Evolutionary conservation across 2,888 invertebrate genomes (phyloP), one percentile per base, ranked within the genome.

Genomic region (Lochmaea crataegi): DNA sequence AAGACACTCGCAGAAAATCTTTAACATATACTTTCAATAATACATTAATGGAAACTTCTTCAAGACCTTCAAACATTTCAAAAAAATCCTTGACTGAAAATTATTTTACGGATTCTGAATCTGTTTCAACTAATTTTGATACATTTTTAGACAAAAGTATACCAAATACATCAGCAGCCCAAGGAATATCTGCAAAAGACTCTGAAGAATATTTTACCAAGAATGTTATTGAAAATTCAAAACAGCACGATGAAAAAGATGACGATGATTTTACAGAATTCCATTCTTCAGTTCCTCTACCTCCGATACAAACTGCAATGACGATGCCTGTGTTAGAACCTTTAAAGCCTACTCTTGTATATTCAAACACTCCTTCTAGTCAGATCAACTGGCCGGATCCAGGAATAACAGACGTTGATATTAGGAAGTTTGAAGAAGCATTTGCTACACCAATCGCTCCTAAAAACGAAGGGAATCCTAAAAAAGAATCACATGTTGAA

Each of bases 301-400:
- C 77, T 64, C 75, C 76, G 51, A 56, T 71, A 0, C 10, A 63
- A 56, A 6, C 18, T 68, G 16, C 53, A 4, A 51, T 22, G 42
- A 48, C 32, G 42, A 18, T 60, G 22, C 65, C 73, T 4, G 42
- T 68, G 16, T 71, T 80, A 38, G 80, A 83, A 79, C 83, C 83
- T 10, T 74, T 84, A 57, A 81, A 82, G 77, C 83, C 84, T 5
- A 76, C 76, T 10, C 74, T 75, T 67, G 41, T 77, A 16, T 63
- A 75, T 51, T 26, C 75, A 14, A 64, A 66, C 12, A 51, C 73
- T 9, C 26, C 74, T 9, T 61, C 79, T 32, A 84, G 89, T 1
- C 88, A 90, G 83, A 91, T 91, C 60, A 90, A 90, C 81, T 91
- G 91, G 91, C 91, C 91, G 4, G 90, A 90, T 82, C 91, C 91